A percentile compares a stretch with the other conserved stretches of the same genome.
Conservation (phyloP, 2,797 vertebrate genomes). For the Phrynocephalus forsythii region DNA sequence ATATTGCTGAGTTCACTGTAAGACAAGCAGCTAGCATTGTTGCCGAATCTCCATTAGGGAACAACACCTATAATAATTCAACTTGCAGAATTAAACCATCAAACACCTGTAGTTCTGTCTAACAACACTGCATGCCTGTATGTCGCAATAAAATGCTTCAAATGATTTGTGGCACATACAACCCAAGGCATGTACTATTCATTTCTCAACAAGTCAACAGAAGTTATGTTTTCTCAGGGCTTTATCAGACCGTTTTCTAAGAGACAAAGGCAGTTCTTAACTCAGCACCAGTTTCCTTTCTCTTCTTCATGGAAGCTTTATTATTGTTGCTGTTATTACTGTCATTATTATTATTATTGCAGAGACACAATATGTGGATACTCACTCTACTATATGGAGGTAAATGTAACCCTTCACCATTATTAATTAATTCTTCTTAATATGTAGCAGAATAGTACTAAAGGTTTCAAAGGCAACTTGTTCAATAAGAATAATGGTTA, state of each 20-base stretch:
- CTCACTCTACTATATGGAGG: neutral
- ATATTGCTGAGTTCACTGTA: neutral
- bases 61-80: constrained; percentile 9
- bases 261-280: too few species aligned
- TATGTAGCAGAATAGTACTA: neutral
- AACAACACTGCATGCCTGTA: neutral
- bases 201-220: neutral
- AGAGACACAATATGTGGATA: too few species aligned
- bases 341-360: too few species aligned
- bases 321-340: too few species aligned
- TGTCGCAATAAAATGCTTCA: neutral
- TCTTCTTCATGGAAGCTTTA: neutral
- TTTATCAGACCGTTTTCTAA: neutral
- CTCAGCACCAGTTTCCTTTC: neutral
- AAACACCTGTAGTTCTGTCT: neutral
- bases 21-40: neutral
- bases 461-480: neutral
- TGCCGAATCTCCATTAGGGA: neutral
- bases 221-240: neutral
- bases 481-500: neutral
- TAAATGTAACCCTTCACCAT: neutral
- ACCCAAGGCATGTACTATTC: neutral
- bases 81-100: neutral
- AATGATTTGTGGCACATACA: neutral
- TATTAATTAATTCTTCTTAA: neutral